Evolutionary conservation across 2,888 invertebrate species (phyloP).

Genomic region (Dolichopus griseipennis): DNA sequence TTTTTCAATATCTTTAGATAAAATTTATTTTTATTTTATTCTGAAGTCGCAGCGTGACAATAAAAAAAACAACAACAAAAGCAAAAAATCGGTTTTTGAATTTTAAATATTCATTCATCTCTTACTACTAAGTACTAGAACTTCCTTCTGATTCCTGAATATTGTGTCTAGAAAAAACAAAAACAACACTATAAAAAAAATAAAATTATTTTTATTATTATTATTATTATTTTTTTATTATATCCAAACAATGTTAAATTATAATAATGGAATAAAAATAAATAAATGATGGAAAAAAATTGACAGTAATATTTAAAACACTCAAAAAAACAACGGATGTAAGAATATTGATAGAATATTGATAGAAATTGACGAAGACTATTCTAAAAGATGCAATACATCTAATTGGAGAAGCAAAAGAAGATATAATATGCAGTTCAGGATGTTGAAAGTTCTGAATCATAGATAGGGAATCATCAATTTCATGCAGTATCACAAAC

Average conservation of each 20-base stretch:
- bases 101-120: neutral
- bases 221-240: too few relatives aligned
- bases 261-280: neutral
- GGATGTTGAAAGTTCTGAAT: too few relatives aligned
- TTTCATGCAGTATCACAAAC: too few relatives aligned
- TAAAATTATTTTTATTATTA: constrained; percentile 2
- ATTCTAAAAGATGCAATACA: too few relatives aligned
- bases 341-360: too few relatives aligned
- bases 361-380: too few relatives aligned
- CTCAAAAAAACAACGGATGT: neutral
- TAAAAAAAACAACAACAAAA: neutral
- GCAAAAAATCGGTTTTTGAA: neutral
- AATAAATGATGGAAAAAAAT: neutral
- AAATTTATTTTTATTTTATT: neutral
- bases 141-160: neutral
- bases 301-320: neutral
- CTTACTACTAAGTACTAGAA: too few relatives aligned
- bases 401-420: too few relatives aligned
- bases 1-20: neutral
- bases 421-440: too few relatives aligned
- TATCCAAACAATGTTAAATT: neutral
- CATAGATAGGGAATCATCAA: too few relatives aligned
- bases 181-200: neutral
- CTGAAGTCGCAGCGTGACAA: neutral
- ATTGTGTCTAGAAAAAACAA: neutral